A percentile compares a stretch with the other conserved stretches of the same genome.
phyloP scores from a whole-genome alignment of 2,888 invertebrate genomes.

The Cabera pusaria region DNA sequence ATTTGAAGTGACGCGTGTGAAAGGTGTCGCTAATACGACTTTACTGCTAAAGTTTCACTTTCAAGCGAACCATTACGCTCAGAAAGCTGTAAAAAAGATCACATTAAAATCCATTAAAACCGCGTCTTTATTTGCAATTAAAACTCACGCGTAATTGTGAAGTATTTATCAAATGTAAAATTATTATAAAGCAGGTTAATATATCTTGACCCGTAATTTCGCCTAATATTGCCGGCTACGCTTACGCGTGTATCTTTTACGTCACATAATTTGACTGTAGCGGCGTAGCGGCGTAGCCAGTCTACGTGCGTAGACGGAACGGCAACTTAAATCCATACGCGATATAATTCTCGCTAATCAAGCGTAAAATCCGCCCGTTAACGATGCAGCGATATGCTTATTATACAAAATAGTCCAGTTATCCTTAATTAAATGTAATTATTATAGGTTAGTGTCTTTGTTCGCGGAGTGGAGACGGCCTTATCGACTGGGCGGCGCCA shows the following conservation, averaged over 20 bases:
- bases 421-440: constrained; percentile 81
- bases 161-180: constrained; percentile 6
- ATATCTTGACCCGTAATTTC: constrained; percentile 6
- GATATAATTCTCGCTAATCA: constrained; percentile 37
- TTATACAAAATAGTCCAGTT: constrained; percentile 70
- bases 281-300: not conserved
- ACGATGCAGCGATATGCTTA: constrained; percentile 61
- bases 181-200: constrained; percentile 1
- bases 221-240: constrained; percentile 6
- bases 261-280: constrained; percentile 4
- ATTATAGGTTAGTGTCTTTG: constrained; percentile 82
- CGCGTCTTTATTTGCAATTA: constrained; percentile 3
- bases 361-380: constrained; percentile 46
- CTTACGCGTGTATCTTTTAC: constrained; percentile 15
- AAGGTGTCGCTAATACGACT: constrained; percentile 17
- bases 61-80: constrained; percentile 11
- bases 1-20: constrained; percentile 13
- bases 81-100: constrained; percentile 15
- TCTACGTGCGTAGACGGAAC: constrained; percentile 5
- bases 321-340: constrained; percentile 22
- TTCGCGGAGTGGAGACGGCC: constrained; percentile 78
- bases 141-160: not conserved
- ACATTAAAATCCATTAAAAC: constrained; percentile 18
- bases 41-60: constrained; percentile 16
- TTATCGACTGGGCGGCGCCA: constrained; percentile 84